Conservation (phyloP, 2,113 vertebrate species). For the Otocyon megalotis region DNA sequence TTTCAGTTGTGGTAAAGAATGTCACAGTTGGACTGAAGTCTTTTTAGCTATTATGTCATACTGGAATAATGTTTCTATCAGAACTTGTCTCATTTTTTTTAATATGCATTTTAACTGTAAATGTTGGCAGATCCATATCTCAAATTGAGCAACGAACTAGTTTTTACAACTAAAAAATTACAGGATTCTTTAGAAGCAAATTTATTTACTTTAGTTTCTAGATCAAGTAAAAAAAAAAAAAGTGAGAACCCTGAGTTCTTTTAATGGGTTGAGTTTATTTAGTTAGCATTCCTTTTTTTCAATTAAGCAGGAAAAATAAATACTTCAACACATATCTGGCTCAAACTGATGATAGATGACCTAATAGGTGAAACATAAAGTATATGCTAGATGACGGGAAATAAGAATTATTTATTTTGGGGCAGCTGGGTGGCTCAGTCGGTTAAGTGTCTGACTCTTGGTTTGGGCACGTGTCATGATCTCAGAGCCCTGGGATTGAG, state of each 20-base stretch:
- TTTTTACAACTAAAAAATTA: slow-evolving; percentile 51
- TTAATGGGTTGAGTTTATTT: background rate
- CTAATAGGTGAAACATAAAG: slow-evolving; percentile 40
- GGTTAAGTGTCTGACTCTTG: background rate
- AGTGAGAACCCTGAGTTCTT: slow-evolving; percentile 9
- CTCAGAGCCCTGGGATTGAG: background rate
- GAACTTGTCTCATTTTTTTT: slow-evolving; percentile 60
- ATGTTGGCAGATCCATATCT: slow-evolving; percentile 59
- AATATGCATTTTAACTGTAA: slow-evolving; percentile 73
- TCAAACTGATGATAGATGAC: slow-evolving; percentile 47
- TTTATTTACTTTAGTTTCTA: slow-evolving; percentile 47
- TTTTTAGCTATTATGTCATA: slow-evolving; percentile 68
- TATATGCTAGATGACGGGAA: background rate
- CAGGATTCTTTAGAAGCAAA: slow-evolving; percentile 29
- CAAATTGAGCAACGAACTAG: background rate
- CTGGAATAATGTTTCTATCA: slow-evolving; percentile 70
- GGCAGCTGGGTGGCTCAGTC: background rate
- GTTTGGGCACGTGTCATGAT: background rate
- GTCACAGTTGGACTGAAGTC: slow-evolving; percentile 59
- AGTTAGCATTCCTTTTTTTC: slow-evolving; percentile 74
- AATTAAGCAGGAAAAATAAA: slow-evolving; percentile 66
- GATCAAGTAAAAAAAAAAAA: background rate
- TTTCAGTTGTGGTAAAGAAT: slow-evolving; percentile 46
- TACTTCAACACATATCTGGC: slow-evolving; percentile 62
- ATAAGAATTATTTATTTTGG: slow-evolving; percentile 51